Conservation (phyloP, 2,113 vertebrate species). For the Empidonax alnorum region DNA sequence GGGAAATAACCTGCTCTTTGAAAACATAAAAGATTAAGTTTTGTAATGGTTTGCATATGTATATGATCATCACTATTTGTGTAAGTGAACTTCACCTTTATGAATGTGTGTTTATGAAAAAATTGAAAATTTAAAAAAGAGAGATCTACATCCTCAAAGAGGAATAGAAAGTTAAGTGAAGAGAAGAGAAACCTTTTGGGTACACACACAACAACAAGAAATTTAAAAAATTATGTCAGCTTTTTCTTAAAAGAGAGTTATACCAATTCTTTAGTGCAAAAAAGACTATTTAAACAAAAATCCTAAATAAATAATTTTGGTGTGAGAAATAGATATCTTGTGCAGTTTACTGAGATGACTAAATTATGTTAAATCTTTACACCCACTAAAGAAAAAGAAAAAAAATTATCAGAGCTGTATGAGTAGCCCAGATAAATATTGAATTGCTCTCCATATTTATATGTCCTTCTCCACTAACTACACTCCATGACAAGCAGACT, state of each 20-base stretch:
- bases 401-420: neutral
- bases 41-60: neutral
- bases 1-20: neutral
- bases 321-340: neutral
- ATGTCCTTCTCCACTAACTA: neutral
- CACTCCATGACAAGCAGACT: neutral
- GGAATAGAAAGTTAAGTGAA: neutral
- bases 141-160: neutral
- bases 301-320: neutral
- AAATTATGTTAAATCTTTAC: neutral
- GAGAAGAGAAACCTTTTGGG: neutral
- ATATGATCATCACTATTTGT: neutral
- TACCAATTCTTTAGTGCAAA: neutral
- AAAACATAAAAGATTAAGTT: neutral
- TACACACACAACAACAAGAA: rapidly evolving
- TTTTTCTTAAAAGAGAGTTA: neutral
- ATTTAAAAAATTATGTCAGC: neutral
- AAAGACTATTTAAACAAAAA: neutral
- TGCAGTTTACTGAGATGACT: neutral
- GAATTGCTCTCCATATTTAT: neutral
- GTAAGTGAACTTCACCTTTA: neutral
- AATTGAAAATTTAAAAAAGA: neutral
- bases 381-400: neutral
- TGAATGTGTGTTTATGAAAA: neutral
- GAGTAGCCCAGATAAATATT: neutral